Conservation (phyloP, 2,888 invertebrate genomes). For the Calameuta pallipes region DNA sequence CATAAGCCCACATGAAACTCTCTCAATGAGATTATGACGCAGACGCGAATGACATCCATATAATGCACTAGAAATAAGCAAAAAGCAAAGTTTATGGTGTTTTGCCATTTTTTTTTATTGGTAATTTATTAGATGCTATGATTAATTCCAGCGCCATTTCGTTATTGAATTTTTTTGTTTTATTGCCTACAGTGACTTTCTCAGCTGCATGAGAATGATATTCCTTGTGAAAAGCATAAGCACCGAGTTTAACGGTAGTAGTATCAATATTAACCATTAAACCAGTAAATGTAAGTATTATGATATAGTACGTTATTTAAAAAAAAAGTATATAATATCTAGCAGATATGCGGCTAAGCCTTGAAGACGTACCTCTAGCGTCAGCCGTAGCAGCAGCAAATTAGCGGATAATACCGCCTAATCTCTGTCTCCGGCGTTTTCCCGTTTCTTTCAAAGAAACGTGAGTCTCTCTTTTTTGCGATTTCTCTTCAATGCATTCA, state of each 20-base stretch:
- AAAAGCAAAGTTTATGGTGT: slow-evolving; percentile 30
- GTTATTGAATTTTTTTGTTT: slow-evolving; percentile 29
- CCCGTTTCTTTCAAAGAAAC: slow-evolving; percentile 53
- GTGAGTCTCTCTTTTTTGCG: slow-evolving; percentile 23
- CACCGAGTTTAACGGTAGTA: background rate
- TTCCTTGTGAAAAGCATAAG: background rate
- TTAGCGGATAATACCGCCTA: slow-evolving; percentile 58
- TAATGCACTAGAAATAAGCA: slow-evolving; percentile 8
- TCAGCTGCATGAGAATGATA: background rate
- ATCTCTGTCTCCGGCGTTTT: slow-evolving; percentile 54
- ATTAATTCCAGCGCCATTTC: background rate
- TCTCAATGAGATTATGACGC: background rate
- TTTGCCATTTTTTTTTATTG: slow-evolving; percentile 6
- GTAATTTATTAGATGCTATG: background rate
- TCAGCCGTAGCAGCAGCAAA: slow-evolving; percentile 61
- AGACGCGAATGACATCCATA: background rate
- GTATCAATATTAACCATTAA: background rate
- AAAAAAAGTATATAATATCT: background rate
- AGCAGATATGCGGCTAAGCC: slow-evolving; percentile 57
- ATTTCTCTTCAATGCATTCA: background rate
- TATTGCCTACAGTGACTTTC: slow-evolving; percentile 9
- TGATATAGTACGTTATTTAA: background rate
- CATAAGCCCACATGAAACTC: background rate
- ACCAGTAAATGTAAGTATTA: background rate
- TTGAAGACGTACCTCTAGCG: slow-evolving; percentile 63